These are phyloP conservation scores for Prolemur simus DNA, from an alignment of 2,113 vertebrate species.

Conservation along the genomic window DNA sequence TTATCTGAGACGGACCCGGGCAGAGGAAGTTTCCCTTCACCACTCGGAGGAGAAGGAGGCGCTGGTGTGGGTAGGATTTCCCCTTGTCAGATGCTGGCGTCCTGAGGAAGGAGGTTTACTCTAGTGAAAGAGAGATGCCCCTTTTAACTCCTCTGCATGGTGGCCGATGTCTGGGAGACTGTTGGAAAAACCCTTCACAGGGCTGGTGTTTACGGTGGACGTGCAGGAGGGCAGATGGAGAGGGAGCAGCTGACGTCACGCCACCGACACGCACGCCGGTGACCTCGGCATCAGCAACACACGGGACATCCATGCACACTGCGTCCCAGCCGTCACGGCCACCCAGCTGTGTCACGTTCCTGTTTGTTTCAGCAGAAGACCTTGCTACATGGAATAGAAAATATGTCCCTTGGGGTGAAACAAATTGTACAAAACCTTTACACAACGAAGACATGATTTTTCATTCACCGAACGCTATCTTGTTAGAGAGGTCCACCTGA, in stretches of 20 bases:
- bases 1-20: background rate
- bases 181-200: rapidly evolving
- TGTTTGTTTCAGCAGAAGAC: background rate
- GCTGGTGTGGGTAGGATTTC: rapidly evolving
- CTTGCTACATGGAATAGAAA: background rate
- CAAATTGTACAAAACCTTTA: background rate
- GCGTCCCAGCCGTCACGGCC: rapidly evolving
- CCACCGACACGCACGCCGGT: rapidly evolving
- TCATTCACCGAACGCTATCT: no score
- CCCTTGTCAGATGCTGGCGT: background rate
- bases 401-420: background rate
- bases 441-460: rapidly evolving
- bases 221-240: no score
- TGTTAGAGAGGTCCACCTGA: background rate
- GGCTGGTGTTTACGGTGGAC: rapidly evolving
- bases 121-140: background rate
- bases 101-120: background rate
- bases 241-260: background rate
- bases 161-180: rapidly evolving
- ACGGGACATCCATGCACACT: rapidly evolving
- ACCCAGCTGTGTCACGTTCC: background rate
- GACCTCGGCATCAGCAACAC: rapidly evolving
- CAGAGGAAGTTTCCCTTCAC: background rate
- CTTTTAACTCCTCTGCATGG: rapidly evolving
- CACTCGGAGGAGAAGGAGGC: background rate